Base-by-base conservation (phyloP, 2,113 vertebrate species). In the Chinchilla lanigera region DNA sequence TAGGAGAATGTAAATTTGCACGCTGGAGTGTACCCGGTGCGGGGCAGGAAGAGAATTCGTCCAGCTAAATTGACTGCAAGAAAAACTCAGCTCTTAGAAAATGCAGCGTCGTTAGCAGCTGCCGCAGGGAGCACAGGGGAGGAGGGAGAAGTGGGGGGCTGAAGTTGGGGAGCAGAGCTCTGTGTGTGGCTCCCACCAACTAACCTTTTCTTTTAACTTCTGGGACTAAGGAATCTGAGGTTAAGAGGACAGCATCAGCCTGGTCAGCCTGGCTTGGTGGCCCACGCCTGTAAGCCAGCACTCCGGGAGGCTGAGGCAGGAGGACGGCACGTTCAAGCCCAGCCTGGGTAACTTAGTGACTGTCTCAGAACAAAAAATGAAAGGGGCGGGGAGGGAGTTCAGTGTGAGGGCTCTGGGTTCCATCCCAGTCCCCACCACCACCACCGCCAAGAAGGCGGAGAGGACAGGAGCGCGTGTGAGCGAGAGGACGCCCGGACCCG, bases 1-100 rank as follows among this genome's bases (percentile, higher is more conserved):
- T 82, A 52, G 69, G n/a, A 84, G 96, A 77, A 82, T 38, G 22
- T 75, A 56, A 44, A 82, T 65, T 52, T 77, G 86, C 44, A 3
- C n/a, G 16, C 33, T 54, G n/a, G 50, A 67, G 22, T 4, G 56
- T 13, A 28, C 44, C 52, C 82, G 38, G 2, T 11, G 4, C n/a
- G 14, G 58, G 92, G 60, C 30, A 47, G 11, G 41, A 77, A 86
- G 71, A 73, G 88, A 38, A 50, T 61, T 61, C 38, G 78, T 22
- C 3, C 19, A 81, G 82, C 77, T 44, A 56, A n/a, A 63, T 8
- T 7, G 56, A 63, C 86, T 85, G 50, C 35, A 30, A 35, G 54
- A 44, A 41, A 6, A 24, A 52, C 52, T 28, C 73, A 75, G 16
- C 35, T 60, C n/a, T 58, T 82, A 69, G 17, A 28, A 69, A 86